Percentiles rank a stretch among this genome's conserved stretches.
phyloP scores from a whole-genome alignment of 2,888 invertebrate species.

The Pyrrhosoma nymphula region DNA sequence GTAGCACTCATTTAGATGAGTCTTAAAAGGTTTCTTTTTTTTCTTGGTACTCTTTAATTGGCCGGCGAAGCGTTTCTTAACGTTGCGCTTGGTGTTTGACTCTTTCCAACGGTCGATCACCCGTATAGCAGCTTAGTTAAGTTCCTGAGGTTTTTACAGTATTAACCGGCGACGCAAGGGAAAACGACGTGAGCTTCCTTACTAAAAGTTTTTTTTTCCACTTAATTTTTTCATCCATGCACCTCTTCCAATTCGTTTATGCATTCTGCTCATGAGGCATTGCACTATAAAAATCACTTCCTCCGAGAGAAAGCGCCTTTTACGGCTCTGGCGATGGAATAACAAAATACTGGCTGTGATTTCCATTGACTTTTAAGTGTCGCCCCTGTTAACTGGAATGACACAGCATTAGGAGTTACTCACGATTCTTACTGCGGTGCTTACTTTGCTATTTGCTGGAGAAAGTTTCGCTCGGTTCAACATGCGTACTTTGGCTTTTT shows the following conservation, averaged over 20 bases:
- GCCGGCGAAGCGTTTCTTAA: background rate
- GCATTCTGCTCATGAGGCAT: background rate
- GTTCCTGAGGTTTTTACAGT: background rate
- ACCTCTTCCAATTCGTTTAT: background rate
- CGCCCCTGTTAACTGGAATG: background rate
- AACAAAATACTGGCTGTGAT: background rate
- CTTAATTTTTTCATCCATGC: background rate
- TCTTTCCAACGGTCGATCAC: background rate
- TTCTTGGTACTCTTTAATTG: background rate
- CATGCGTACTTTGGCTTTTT: too few species aligned
- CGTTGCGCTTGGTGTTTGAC: background rate
- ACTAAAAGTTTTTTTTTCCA: background rate
- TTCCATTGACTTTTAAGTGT: background rate
- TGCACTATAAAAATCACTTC: background rate
- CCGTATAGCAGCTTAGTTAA: background rate
- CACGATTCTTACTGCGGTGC: background rate
- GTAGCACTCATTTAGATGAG: constrained; percentile 6
- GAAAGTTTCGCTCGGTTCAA: background rate
- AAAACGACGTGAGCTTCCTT: background rate
- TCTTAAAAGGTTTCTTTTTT: background rate
- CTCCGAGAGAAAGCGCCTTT: background rate
- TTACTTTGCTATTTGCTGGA: background rate
- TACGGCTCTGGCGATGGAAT: background rate
- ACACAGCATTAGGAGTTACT: background rate
- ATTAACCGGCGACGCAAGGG: too few species aligned